Conservation (phyloP, 2,797 vertebrate genomes). For the Microctenopoma lineatum region DNA sequence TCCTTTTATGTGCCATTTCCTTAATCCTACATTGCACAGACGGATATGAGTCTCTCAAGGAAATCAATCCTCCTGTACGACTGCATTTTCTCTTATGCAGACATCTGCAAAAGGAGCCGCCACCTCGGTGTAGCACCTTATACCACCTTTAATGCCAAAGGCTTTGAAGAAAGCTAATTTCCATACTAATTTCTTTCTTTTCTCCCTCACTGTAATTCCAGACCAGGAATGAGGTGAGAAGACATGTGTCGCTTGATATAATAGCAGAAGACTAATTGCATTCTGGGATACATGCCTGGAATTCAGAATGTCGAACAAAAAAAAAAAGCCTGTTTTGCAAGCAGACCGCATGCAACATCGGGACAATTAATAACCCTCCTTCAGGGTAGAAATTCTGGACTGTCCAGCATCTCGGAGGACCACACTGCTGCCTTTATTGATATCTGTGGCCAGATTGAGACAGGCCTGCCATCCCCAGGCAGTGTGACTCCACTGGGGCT, state of each 20-base stretch:
- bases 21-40: conserved; percentile 80
- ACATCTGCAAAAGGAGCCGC: conserved; percentile 78
- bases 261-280: conserved; percentile 83
- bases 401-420: conserved; percentile 71
- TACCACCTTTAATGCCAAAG: conserved; percentile 81
- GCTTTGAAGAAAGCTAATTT: conserved; percentile 85
- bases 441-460: conserved; percentile 79
- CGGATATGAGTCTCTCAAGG: conserved; percentile 77
- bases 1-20: conserved; percentile 83
- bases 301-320: conserved; percentile 74
- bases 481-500: conserved; percentile 72
- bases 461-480: conserved; percentile 72
- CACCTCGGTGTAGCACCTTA: conserved; percentile 78
- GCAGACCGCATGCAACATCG: conserved; percentile 72
- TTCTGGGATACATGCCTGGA: conserved; percentile 80
- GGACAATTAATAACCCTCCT: conserved; percentile 81
- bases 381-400: conserved; percentile 72
- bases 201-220: conserved; percentile 73
- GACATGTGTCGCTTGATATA: conserved; percentile 83
- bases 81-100: conserved; percentile 65
- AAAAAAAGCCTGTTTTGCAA: conserved; percentile 64
- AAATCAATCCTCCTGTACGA: conserved; percentile 78
- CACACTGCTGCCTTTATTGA: conserved; percentile 79
- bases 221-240: conserved; percentile 70
- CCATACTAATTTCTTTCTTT: conserved; percentile 87